Percentiles rank a stretch among this genome's conserved stretches.
Evolutionary conservation across 2,113 vertebrate species (phyloP).

Genomic region (Gulo gulo): DNA sequence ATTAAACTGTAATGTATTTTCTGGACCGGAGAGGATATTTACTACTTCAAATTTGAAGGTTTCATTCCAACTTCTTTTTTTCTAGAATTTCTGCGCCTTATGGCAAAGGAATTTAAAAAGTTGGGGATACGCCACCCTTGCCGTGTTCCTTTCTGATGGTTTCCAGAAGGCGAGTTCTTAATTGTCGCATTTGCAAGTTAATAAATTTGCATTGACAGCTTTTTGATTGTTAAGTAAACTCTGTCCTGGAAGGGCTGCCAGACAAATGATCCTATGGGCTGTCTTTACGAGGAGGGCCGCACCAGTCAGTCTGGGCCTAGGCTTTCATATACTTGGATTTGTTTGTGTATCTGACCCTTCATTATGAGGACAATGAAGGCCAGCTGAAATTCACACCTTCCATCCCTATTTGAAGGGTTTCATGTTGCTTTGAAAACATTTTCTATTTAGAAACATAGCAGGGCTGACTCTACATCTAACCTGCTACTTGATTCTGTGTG

Average conservation of each 20-base stretch:
- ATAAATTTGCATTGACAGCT: constrained; percentile 69
- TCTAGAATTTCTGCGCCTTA: not conserved
- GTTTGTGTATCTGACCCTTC: not conserved
- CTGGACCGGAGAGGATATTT: not conserved
- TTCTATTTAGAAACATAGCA: not conserved
- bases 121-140: not conserved
- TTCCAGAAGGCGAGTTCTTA: constrained; percentile 37
- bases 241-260: constrained; percentile 75
- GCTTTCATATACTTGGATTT: not conserved
- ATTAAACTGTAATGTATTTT: constrained; percentile 30
- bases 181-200: constrained; percentile 74
- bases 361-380: not conserved
- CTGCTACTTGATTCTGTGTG: not conserved
- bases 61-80: not conserved
- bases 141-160: not conserved
- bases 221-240: constrained; percentile 79
- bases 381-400: not conserved
- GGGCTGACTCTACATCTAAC: constrained; percentile 11
- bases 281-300: constrained; percentile 48
- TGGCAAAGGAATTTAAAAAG: not conserved
- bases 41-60: not conserved
- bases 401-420: not conserved
- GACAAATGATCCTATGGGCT: constrained; percentile 55
- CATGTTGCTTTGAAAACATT: constrained; percentile 1
- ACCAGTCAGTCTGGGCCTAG: not conserved